Evolutionary conservation across 1,140 invertebrate species (phyloP).

Genomic region (Calliphora vicina): DNA sequence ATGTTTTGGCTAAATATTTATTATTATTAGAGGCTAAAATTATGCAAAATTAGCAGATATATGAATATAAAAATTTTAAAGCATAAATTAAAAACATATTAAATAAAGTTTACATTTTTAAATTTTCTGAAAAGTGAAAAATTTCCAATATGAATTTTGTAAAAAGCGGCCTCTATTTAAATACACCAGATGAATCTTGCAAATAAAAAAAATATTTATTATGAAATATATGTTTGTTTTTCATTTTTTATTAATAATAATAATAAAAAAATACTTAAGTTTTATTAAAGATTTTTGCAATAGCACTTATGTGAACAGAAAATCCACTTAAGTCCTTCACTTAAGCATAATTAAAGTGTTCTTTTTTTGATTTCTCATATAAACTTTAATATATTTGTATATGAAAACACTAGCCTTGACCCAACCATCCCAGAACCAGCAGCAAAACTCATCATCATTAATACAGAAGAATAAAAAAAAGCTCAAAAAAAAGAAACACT

Average conservation of each 20-base stretch:
- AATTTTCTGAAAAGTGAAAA: too few species aligned
- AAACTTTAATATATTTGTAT: neutral
- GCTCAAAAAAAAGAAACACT: neutral
- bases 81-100: too few species aligned
- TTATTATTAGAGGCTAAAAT: too few species aligned
- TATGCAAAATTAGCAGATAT: too few species aligned
- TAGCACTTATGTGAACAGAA: neutral
- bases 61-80: too few species aligned
- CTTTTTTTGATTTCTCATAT: neutral
- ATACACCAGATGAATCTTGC: neutral
- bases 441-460: neutral
- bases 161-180: too few species aligned
- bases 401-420: neutral
- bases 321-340: slow-evolving; percentile 8
- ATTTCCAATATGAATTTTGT: too few species aligned
- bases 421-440: neutral
- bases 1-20: too few species aligned
- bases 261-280: neutral
- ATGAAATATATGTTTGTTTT: too few species aligned
- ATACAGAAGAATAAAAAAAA: too few species aligned
- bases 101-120: too few species aligned
- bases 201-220: neutral
- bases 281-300: slow-evolving; percentile 21
- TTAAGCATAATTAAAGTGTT: slow-evolving; percentile 33
- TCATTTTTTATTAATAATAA: neutral